Conservation (phyloP, 2,797 vertebrate genomes). For the Psittacula derbiana region DNA sequence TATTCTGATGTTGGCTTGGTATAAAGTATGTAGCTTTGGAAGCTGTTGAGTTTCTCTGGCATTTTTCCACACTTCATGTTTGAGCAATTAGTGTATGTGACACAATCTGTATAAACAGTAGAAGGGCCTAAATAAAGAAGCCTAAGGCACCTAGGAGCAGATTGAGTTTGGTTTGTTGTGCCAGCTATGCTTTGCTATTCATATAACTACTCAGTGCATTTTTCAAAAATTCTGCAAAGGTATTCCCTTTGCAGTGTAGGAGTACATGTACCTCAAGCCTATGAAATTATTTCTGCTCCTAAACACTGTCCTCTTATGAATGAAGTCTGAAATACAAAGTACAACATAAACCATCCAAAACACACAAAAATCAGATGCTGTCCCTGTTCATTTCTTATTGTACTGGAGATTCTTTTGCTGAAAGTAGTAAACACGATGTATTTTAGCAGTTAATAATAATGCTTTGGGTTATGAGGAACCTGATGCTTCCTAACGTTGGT, state of each 20-base stretch:
- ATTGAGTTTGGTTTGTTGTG: not conserved
- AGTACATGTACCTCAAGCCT: not conserved
- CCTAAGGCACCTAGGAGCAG: not conserved
- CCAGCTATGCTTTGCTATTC: not conserved
- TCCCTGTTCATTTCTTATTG: not conserved
- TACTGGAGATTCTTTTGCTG: not conserved
- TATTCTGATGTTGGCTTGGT: not conserved
- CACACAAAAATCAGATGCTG: not conserved
- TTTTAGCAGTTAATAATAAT: not conserved
- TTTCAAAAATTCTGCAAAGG: not conserved
- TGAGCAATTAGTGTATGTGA: not conserved
- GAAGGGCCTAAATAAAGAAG: not conserved
- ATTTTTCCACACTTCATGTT: not conserved
- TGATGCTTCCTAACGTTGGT: not conserved
- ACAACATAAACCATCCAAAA: not conserved
- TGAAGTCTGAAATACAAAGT: not conserved
- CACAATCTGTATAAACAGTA: not conserved
- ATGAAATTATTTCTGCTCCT: not conserved
- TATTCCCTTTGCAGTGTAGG: not conserved
- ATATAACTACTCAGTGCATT: not conserved
- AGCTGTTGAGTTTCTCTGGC: not conserved
- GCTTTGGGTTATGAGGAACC: not conserved
- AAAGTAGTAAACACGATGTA: not conserved
- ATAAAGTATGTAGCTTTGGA: not conserved
- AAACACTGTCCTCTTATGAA: not conserved